These are phyloP conservation scores for Leucopsar rothschildi DNA, from an alignment of 2,113 vertebrate species.

Conservation along the genomic window DNA sequence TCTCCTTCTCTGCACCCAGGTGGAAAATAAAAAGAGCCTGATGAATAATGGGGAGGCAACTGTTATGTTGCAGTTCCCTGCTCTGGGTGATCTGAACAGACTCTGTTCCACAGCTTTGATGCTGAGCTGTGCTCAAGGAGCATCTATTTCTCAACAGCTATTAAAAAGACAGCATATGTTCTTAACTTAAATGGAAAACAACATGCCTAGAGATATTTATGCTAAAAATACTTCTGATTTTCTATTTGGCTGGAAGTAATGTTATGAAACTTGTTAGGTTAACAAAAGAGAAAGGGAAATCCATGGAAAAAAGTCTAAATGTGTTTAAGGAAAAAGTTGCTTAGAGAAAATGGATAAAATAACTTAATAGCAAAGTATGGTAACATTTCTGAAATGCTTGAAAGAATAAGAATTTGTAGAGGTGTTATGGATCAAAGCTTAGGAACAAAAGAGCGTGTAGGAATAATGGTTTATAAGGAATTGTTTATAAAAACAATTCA, in stretches of 20 bases:
- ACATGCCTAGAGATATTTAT: neutral
- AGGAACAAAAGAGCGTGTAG: neutral
- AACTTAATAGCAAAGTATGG: neutral
- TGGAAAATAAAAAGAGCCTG: neutral
- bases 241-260: neutral
- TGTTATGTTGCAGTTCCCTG: neutral
- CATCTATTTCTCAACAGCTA: neutral
- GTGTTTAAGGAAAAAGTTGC: neutral
- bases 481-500: neutral
- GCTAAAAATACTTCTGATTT: neutral
- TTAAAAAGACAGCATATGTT: neutral
- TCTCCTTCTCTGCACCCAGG: fast-evolving
- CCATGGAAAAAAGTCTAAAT: neutral
- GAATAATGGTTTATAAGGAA: neutral
- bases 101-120: neutral
- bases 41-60: neutral
- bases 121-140: neutral
- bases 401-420: neutral
- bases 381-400: neutral
- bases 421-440: neutral
- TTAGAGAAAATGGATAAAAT: neutral
- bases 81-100: neutral
- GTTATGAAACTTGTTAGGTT: neutral
- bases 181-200: neutral
- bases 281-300: neutral